Evolutionary conservation across 2,113 vertebrate genomes (phyloP), one percentile per base, ranked within the genome.

Genomic region (Phalacrocorax carbo): DNA sequence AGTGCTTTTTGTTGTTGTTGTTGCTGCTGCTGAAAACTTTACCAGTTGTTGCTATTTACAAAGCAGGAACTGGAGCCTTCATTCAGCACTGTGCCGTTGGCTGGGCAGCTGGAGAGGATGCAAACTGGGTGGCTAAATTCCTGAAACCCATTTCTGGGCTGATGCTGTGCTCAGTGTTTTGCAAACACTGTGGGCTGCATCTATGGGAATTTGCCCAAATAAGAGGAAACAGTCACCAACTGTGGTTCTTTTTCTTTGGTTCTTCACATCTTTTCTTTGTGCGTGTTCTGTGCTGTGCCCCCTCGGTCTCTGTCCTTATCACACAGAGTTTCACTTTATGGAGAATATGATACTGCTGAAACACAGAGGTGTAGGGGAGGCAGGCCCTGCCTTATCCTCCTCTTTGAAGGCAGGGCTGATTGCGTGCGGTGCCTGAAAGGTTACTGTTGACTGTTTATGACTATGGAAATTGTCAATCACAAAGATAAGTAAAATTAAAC

Each of bases 111-210:
- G 82, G 64, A 18, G 55, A 62, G 73, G 72, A 13, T 83, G 60
- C 83, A 62, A 27, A 38, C 36, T 73, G 94, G 81, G 87, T 70
- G 95, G 87, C 49, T 89, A 2, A 49, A 54, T 75, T 91, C 73
- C 94, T 66, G 52, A 46, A 66, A 62, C 12, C 15, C 54, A 14
- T 66, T 58, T 22, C 84, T 81, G 52, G 77, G 60, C 81, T 60
- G 75, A 1, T 57, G 44, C 29, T 1, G 8, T 64, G 52, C 62
- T 76, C 4, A 1, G 11, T 40, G 54, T 29, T 81, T 8, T 73
- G 68, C 81, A 73, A 66, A 6, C 11, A 0, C 76, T 19, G 3
- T 23, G 48, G 57, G 40, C 79, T 71, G 65, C 34, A 7, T 22
- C 27, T 51, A 0, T 13, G 49, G 62, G 60, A 61, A 27, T 44